A percentile compares a stretch with the other conserved stretches of the same genome.
Evolutionary conservation across 2,797 vertebrate species (phyloP).

Genomic region (Centroberyx gerrardi): DNA sequence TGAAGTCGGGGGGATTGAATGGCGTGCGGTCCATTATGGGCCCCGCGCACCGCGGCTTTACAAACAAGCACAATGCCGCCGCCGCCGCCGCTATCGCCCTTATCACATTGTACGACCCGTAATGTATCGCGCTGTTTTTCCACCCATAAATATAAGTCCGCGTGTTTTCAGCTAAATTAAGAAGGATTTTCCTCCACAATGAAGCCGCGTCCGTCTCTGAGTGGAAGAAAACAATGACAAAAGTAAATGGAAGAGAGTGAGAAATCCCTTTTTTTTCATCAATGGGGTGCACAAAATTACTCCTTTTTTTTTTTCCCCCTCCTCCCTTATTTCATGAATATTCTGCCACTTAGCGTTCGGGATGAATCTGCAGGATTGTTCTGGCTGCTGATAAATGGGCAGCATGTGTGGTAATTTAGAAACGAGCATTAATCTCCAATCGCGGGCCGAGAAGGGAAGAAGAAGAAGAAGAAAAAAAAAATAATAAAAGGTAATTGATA

Average conservation of each 20-base stretch:
- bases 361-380: conserved; percentile 84
- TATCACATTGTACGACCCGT: conserved; percentile 80
- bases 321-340: conserved; percentile 80
- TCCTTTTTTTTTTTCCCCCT: conserved; percentile 36
- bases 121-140: conserved; percentile 75
- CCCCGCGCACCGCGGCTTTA: conserved; percentile 74
- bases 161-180: conserved; percentile 81
- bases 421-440: conserved; percentile 84
- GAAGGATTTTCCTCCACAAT: conserved; percentile 81
- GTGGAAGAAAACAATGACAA: conserved; percentile 76
- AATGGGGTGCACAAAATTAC: conserved; percentile 78
- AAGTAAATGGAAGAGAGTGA: conserved; percentile 78
- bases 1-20: conserved; percentile 80
- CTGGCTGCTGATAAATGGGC: conserved; percentile 84
- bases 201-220: conserved; percentile 73
- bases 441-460: conserved; percentile 75
- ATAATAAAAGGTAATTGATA: conserved; percentile 83
- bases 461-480: conserved; percentile 36
- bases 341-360: conserved; percentile 79
- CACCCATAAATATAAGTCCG: conserved; percentile 75
- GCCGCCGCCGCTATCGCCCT: conserved; percentile 69
- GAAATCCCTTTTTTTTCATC: conserved; percentile 74
- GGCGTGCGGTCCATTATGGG: conserved; percentile 74
- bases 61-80: conserved; percentile 81
- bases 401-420: conserved; percentile 85